Percentiles rank a stretch among this genome's conserved stretches.
These are phyloP conservation scores for Megalops atlanticus DNA, from an alignment of 2,113 vertebrate genomes.

Conservation along the genomic window DNA sequence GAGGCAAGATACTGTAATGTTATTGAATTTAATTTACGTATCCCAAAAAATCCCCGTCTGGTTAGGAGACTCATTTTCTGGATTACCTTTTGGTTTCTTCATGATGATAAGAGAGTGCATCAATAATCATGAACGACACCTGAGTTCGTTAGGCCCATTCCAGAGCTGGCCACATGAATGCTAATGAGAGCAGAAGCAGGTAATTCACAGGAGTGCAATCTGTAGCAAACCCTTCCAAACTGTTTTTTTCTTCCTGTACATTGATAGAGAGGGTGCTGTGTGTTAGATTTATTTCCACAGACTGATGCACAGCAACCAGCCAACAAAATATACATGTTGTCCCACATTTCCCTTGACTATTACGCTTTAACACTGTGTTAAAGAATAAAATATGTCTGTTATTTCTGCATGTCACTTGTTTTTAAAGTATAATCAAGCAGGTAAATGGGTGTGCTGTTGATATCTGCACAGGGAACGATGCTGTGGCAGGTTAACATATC, in stretches of 20 bases:
- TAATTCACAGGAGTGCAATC: constrained; percentile 37
- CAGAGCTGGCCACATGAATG: constrained; percentile 48
- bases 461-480: no score
- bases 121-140: constrained; percentile 68
- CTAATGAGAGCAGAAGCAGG: constrained; percentile 50
- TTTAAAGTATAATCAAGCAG: no score
- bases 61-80: constrained; percentile 48
- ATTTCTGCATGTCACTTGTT: no score
- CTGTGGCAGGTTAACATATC: no score
- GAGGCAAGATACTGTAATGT: constrained; percentile 75
- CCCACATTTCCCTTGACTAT: no score
- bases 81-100: constrained; percentile 50
- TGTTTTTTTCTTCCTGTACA: background rate
- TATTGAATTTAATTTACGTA: constrained; percentile 79
- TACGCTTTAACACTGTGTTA: no score
- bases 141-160: constrained; percentile 43
- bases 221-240: background rate
- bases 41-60: constrained; percentile 68
- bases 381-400: no score
- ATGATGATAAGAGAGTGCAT: constrained; percentile 59
- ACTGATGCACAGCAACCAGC: no score
- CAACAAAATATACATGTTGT: no score
- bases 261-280: background rate
- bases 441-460: no score
- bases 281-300: background rate